Base-by-base conservation (phyloP, 2,888 invertebrate species). In the Drosophila cognata region DNA sequence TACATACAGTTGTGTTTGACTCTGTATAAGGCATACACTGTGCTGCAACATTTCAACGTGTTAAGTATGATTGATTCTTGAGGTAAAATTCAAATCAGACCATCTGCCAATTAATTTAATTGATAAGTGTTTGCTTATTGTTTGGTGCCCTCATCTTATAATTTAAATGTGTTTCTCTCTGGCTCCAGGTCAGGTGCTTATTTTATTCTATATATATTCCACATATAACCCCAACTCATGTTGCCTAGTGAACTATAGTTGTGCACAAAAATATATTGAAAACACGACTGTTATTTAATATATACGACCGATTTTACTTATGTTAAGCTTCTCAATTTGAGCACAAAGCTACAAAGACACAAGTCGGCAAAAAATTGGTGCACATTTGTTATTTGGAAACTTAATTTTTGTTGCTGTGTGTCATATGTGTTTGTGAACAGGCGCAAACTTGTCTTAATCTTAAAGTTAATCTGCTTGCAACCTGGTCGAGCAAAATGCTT, bases 1-100 rank as follows among this genome's bases (percentile, higher is more conserved):
- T 55, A 79, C 53, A 77, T 88, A 69, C 63, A 70, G 64, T 57
- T 55, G 57, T 48, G 58, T 66, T 56, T 63, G 59, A 57, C 48
- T 56, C 46, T 46, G 58, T 57, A 31, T 38, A 28, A 46, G 50
- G 50, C 16, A 13, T 43, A 59, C 75, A 78, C 64, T 75, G 43
- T 51, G 25, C 63, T 25, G 43, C 55, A 56, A 29, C 58, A 33
- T 8, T n/a, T 25, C 25, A 21, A 21, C 16, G 4, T 0, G 25
- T 16, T 8, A 16, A 16, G 16, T 4, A 4, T 25, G 25, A 46
- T 25, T 16, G 46, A 46, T 25, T 36, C 18, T 25, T 11, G 25
- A 1, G 25, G 36, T 50, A 28, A 29, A n/a, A 29, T 29, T 29
- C 11, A 28, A 51, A n/a, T n/a, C n/a, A 51, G 8, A n/a, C 4